Percentiles rank a stretch among this genome's conserved stretches.
phyloP scores from a whole-genome alignment of 2,797 vertebrate species.

The Taeniopygia guttata region DNA sequence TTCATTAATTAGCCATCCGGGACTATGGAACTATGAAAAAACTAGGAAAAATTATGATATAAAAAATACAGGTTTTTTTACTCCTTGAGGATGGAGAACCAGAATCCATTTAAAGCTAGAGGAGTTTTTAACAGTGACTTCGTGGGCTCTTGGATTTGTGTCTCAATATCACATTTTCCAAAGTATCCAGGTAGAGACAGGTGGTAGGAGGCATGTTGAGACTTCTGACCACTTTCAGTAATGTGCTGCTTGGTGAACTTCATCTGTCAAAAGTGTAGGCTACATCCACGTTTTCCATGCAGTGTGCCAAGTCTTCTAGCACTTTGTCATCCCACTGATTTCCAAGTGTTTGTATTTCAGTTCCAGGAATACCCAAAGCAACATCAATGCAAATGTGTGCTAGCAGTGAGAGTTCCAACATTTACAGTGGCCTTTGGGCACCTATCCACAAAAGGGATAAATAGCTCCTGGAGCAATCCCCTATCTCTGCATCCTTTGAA shows the following conservation, averaged over 20 bases:
- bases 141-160: background rate
- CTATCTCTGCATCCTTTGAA: background rate
- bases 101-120: background rate
- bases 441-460: background rate
- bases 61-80: background rate
- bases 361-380: background rate
- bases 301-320: background rate
- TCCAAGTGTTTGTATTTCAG: background rate
- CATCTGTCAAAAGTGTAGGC: background rate
- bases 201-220: background rate
- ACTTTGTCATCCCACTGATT: background rate
- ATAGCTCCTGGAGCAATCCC: background rate
- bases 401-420: background rate
- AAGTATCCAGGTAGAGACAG: background rate
- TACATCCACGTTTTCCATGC: rapidly evolving
- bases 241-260: background rate
- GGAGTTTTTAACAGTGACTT: background rate
- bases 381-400: background rate
- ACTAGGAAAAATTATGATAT: background rate
- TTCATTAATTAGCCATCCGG: slow-evolving; percentile 11
- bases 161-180: background rate
- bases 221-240: background rate
- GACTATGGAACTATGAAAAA: background rate
- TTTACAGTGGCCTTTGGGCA: background rate
- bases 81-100: background rate